phyloP scores from a whole-genome alignment of 1,140 invertebrate genomes.

The Cephus cinctus region DNA sequence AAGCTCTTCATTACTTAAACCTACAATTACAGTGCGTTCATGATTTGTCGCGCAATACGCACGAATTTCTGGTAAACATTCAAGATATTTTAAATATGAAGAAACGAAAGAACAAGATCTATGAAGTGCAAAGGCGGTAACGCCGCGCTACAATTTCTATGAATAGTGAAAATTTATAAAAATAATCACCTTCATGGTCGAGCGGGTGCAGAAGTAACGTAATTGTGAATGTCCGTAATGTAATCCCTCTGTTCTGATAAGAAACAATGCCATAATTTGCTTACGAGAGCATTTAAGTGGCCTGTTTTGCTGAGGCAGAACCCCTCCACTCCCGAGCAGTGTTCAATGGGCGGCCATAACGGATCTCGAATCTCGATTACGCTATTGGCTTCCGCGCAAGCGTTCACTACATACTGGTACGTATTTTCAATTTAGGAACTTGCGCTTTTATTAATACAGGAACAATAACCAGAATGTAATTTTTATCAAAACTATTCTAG shows the following conservation, averaged over 20 bases:
- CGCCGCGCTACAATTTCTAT: background rate
- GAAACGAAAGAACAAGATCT: too few species aligned
- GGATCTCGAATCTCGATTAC: too few species aligned
- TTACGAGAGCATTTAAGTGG: constrained; percentile 8
- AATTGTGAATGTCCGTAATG: constrained; percentile 38
- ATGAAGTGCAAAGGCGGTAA: too few species aligned
- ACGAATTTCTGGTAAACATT: background rate
- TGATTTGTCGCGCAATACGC: background rate
- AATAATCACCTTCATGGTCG: constrained; percentile 48
- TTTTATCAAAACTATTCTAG: too few species aligned
- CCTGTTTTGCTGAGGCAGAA: background rate
- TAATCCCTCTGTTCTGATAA: constrained; percentile 35
- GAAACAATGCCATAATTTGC: constrained; percentile 49
- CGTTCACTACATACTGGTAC: too few species aligned
- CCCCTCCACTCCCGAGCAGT: background rate
- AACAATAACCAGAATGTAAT: too few species aligned
- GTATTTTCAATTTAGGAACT: too few species aligned
- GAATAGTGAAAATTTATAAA: background rate
- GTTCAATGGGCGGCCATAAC: constrained; percentile 3
- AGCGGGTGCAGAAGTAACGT: constrained; percentile 35
- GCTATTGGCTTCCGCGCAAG: too few species aligned
- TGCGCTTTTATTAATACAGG: too few species aligned
- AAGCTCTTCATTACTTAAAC: background rate
- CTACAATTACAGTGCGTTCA: background rate
- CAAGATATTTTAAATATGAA: background rate